phyloP scores from a whole-genome alignment of 2,113 vertebrate genomes.

The Genyomyrus donnyi region DNA sequence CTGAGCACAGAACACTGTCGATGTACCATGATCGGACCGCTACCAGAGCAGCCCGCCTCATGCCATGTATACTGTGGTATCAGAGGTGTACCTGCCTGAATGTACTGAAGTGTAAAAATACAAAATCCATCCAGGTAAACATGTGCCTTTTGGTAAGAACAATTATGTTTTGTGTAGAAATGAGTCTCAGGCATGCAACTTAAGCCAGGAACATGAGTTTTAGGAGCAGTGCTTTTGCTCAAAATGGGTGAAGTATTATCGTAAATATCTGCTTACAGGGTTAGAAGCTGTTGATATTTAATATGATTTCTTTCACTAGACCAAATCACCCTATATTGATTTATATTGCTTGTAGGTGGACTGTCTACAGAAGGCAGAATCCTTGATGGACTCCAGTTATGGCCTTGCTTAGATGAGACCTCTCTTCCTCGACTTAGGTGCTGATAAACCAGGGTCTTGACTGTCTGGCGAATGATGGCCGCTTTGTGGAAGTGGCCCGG shows the following conservation, averaged over 20 bases:
- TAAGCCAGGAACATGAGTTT: background rate
- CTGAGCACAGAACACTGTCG: background rate
- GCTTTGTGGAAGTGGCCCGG: slow-evolving; percentile 60
- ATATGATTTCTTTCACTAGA: background rate
- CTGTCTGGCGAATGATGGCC: slow-evolving; percentile 56
- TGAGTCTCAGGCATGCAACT: background rate
- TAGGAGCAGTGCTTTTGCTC: background rate
- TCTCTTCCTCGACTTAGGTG: slow-evolving; percentile 53
- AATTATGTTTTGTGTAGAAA: background rate
- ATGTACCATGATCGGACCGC: background rate
- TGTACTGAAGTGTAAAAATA: background rate
- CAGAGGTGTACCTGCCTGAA: background rate
- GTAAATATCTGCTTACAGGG: background rate
- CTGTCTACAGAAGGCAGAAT: background rate
- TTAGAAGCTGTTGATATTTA: background rate
- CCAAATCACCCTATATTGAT: background rate
- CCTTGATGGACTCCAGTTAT: background rate
- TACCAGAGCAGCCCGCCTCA: background rate
- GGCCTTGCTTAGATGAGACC: background rate
- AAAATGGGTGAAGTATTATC: background rate
- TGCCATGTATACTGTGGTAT: background rate
- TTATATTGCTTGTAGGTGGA: background rate
- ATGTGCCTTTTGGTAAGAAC: background rate
- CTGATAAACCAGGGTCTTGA: slow-evolving; percentile 60
- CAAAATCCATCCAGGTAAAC: background rate